These are phyloP conservation scores for Piaya cayana DNA, from an alignment of 2,113 vertebrate genomes.

Conservation along the genomic window DNA sequence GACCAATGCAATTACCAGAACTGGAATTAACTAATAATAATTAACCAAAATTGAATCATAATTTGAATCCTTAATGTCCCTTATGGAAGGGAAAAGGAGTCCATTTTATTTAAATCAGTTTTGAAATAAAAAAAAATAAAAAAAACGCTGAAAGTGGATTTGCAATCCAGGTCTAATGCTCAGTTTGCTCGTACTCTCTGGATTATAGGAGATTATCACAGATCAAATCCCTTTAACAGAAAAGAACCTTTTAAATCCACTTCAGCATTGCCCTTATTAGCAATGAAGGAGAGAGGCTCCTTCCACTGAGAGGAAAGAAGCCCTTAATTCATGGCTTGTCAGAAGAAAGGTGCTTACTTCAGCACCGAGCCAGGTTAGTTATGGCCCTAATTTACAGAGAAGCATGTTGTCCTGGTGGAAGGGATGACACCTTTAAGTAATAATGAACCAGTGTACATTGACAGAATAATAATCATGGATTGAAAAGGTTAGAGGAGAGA, in stretches of 20 bases:
- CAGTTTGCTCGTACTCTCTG: background rate
- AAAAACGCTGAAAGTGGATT: background rate
- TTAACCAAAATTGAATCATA: constrained; percentile 13
- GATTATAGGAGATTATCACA: constrained; percentile 6
- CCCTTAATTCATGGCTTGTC: constrained; percentile 54
- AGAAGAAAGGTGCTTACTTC: constrained; percentile 51
- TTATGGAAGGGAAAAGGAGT: background rate
- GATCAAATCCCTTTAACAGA: constrained; percentile 6
- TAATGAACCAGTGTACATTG: background rate
- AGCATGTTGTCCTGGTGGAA: background rate
- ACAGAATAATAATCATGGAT: constrained; percentile 54
- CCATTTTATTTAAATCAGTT: background rate
- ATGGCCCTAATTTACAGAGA: constrained; percentile 56
- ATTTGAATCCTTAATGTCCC: background rate
- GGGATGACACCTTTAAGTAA: constrained; percentile 30
- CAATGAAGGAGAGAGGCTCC: background rate
- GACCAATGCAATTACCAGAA: background rate
- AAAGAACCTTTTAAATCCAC: constrained; percentile 18
- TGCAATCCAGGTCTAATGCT: background rate
- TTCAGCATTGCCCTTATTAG: constrained; percentile 4
- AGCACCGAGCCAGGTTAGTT: constrained; percentile 53
- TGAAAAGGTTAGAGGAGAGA: constrained; percentile 60
- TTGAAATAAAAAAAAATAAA: background rate
- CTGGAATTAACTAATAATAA: background rate
- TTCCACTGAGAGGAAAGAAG: background rate